phyloP scores from a whole-genome alignment of 2,888 invertebrate species.

The Amphipyra berbera region DNA sequence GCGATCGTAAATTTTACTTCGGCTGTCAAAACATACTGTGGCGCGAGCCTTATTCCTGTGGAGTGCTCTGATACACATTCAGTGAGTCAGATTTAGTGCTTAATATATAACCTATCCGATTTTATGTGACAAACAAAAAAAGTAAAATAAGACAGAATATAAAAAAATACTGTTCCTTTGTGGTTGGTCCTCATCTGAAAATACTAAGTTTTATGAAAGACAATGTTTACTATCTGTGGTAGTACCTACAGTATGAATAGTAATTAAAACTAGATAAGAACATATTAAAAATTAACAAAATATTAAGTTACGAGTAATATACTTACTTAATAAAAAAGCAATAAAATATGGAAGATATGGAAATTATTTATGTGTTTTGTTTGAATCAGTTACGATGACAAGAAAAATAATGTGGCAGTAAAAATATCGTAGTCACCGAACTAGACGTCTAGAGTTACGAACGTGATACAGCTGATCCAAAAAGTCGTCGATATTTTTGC shows the following conservation, averaged over 20 bases:
- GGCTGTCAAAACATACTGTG: constrained; percentile 83
- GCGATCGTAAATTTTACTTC: constrained; percentile 86
- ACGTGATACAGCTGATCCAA: constrained; percentile 58
- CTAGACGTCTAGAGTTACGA: constrained; percentile 46
- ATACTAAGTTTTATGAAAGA: too few species aligned
- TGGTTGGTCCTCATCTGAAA: too few species aligned
- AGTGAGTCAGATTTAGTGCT: constrained; percentile 55
- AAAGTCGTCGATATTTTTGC: constrained; percentile 58
- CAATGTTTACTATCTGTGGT: too few species aligned
- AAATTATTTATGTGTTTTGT: constrained; percentile 18
- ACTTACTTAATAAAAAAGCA: constrained; percentile 6
- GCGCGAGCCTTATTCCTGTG: constrained; percentile 62
- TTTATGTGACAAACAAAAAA: constrained; percentile 36
- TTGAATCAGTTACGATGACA: constrained; percentile 29
- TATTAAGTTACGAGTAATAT: too few species aligned
- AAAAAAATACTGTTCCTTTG: constrained; percentile 7
- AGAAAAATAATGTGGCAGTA: constrained; percentile 32
- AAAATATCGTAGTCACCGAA: constrained; percentile 39
- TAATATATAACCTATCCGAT: constrained; percentile 35
- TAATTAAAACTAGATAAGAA: too few species aligned
- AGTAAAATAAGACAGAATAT: constrained; percentile 1
- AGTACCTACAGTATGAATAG: too few species aligned
- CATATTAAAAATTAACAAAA: too few species aligned
- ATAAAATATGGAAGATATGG: constrained; percentile 20
- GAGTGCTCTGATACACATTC: constrained; percentile 52